Conservation (phyloP, 2,888 invertebrate species). For the Augochlorella aurata region DNA sequence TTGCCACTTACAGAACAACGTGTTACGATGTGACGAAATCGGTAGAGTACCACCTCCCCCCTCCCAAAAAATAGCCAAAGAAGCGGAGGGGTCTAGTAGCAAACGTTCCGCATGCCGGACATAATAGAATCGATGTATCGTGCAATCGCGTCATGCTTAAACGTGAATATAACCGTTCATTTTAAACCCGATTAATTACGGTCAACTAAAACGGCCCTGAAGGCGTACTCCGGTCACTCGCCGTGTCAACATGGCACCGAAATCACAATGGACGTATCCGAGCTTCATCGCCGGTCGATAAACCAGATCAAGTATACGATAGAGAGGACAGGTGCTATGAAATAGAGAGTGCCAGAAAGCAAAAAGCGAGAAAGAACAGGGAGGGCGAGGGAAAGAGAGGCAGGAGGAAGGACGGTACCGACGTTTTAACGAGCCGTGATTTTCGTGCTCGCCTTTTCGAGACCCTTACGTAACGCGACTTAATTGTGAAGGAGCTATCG, state of each 20-base stretch:
- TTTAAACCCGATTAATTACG: conserved; percentile 65
- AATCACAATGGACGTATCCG: conserved; percentile 60
- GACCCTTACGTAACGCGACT: conserved; percentile 81
- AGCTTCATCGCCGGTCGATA: conserved; percentile 55
- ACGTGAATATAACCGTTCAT: conserved; percentile 58
- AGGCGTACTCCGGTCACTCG: conserved; percentile 57
- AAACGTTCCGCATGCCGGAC: conserved; percentile 17
- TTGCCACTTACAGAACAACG: conserved; percentile 25
- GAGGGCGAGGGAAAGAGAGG: neutral
- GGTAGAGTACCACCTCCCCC: neutral
- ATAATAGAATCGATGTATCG: conserved; percentile 57
- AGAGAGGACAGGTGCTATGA: conserved; percentile 60
- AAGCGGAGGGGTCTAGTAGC: conserved; percentile 12
- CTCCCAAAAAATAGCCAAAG: neutral
- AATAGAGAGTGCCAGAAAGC: conserved; percentile 52
- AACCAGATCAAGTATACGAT: conserved; percentile 60
- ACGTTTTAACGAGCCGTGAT: conserved; percentile 75
- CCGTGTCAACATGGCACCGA: conserved; percentile 57
- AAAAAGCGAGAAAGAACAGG: conserved; percentile 34
- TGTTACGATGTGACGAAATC: neutral
- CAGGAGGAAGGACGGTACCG: conserved; percentile 48
- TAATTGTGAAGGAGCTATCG: conserved; percentile 82
- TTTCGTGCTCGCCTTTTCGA: conserved; percentile 78
- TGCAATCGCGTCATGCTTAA: conserved; percentile 50
- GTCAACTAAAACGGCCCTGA: conserved; percentile 60